These are phyloP conservation scores for Emys orbicularis DNA, from an alignment of 2,797 vertebrate species.

Conservation along the genomic window DNA sequence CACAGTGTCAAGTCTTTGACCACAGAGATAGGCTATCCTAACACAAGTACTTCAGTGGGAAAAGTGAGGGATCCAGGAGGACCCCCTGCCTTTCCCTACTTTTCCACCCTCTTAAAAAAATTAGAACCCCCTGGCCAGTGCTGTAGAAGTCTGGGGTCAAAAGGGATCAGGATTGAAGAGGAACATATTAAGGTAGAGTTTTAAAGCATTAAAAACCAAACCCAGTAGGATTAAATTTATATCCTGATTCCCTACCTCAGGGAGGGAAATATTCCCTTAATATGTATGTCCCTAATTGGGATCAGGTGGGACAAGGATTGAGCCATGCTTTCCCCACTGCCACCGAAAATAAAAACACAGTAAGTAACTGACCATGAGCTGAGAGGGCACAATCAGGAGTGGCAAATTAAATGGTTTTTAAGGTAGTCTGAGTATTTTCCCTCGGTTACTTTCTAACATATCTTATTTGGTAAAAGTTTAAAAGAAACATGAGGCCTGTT, in stretches of 20 bases:
- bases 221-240: neutral
- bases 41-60: neutral
- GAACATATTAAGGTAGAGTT: neutral
- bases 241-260: neutral
- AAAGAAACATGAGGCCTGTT: neutral
- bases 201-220: conserved; percentile 38
- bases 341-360: neutral
- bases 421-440: neutral
- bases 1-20: neutral
- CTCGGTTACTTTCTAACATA: neutral
- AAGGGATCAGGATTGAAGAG: neutral
- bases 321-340: neutral
- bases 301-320: neutral
- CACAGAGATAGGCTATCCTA: neutral
- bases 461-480: neutral
- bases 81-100: neutral
- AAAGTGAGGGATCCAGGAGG: neutral
- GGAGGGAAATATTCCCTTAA: neutral
- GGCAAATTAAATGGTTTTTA: neutral
- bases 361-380: rapidly evolving
- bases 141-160: neutral
- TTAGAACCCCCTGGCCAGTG: neutral
- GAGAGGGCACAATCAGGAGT: neutral
- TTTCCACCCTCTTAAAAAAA: neutral
- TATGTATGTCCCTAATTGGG: neutral